Evolutionary conservation across 2,113 vertebrate species (phyloP).

Genomic region (Hemichromis elongatus): DNA sequence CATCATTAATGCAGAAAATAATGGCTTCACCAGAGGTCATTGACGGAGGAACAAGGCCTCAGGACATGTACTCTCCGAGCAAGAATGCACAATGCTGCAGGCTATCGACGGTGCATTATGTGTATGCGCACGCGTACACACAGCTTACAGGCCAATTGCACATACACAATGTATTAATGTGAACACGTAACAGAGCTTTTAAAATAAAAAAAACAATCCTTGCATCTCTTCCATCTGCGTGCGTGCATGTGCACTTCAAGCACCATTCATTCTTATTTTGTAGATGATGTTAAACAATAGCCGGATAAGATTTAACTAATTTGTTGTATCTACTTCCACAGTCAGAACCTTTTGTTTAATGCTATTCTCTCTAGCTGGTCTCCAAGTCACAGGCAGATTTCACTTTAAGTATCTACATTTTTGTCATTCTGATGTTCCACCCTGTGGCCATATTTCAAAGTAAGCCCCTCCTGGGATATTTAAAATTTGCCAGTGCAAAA

Average conservation of each 20-base stretch:
- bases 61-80: slow-evolving; percentile 67
- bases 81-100: slow-evolving; percentile 62
- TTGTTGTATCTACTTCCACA: not conserved
- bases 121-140: slow-evolving; percentile 35
- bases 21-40: slow-evolving; percentile 75
- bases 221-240: slow-evolving; percentile 14
- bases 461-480: slow-evolving; percentile 77
- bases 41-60: slow-evolving; percentile 60
- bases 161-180: slow-evolving; percentile 35
- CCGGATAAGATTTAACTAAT: not conserved
- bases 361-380: slow-evolving; percentile 16
- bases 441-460: slow-evolving; percentile 79
- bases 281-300: not conserved
- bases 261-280: slow-evolving; percentile 11
- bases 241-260: slow-evolving; percentile 8
- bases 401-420: slow-evolving; percentile 55
- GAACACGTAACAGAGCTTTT: slow-evolving; percentile 43
- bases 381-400: slow-evolving; percentile 47
- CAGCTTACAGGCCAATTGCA: slow-evolving; percentile 36
- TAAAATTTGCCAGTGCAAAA: slow-evolving; percentile 77
- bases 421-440: slow-evolving; percentile 67
- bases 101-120: slow-evolving; percentile 61
- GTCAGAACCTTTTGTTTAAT: not conserved
- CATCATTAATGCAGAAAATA: slow-evolving; percentile 78
- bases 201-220: not conserved